Percentiles rank a stretch among this genome's conserved stretches.
These are phyloP conservation scores for Mesochorus sp. DNA, from an alignment of 2,888 invertebrate species.

Conservation along the genomic window DNA sequence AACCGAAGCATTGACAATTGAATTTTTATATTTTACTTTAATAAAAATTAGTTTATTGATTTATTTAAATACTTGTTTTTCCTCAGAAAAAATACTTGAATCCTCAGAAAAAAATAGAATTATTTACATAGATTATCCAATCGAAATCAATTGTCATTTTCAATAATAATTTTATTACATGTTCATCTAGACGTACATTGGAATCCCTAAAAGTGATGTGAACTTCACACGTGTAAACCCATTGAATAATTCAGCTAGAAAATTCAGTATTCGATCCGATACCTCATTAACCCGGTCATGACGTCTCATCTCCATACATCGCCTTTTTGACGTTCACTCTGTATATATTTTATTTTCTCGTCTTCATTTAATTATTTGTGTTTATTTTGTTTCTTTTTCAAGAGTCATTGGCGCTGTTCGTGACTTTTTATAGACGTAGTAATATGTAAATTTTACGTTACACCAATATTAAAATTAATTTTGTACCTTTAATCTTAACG, in stretches of 20 bases:
- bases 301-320: constrained; percentile 23
- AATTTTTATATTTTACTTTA: too few species aligned
- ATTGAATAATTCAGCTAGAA: constrained; percentile 26
- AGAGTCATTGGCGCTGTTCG: neutral
- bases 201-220: neutral
- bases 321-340: neutral
- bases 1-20: too few species aligned
- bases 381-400: neutral
- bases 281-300: constrained; percentile 36
- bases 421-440: neutral
- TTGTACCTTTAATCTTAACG: neutral
- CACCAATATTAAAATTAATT: constrained; percentile 9
- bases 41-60: too few species aligned
- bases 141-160: too few species aligned
- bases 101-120: too few species aligned
- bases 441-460: neutral
- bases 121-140: too few species aligned
- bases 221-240: neutral
- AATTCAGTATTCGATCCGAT: constrained; percentile 20
- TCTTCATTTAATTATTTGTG: neutral
- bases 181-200: too few species aligned
- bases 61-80: too few species aligned
- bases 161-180: too few species aligned
- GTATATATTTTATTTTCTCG: constrained; percentile 2
- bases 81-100: too few species aligned